phyloP scores from a whole-genome alignment of 2,888 invertebrate genomes.

The Platynereis dumerilii region DNA sequence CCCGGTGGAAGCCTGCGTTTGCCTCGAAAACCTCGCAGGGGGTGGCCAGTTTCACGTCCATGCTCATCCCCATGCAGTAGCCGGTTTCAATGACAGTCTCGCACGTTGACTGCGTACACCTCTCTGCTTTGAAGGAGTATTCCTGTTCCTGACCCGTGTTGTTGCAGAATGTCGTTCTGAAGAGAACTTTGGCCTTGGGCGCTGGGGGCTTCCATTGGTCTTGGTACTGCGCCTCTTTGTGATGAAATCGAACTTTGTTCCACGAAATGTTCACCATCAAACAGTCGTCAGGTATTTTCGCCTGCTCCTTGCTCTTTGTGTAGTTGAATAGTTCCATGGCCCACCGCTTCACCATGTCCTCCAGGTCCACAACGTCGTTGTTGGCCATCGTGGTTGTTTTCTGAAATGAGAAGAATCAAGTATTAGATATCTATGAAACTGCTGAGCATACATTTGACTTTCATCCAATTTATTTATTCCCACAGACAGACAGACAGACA shows the following conservation, averaged over 20 bases:
- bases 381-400: not conserved
- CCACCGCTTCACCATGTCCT: slow-evolving; percentile 61
- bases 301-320: slow-evolving; percentile 54
- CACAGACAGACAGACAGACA: no score
- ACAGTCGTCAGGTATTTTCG: slow-evolving; percentile 37
- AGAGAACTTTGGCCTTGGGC: slow-evolving; percentile 31
- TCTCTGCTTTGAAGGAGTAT: slow-evolving; percentile 42
- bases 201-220: slow-evolving; percentile 44
- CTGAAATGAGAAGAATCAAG: not conserved
- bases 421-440: no score
- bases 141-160: slow-evolving; percentile 42
- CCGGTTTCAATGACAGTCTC: slow-evolving; percentile 43
- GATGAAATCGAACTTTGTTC: slow-evolving; percentile 51
- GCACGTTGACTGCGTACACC: slow-evolving; percentile 51
- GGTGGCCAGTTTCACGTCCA: slow-evolving; percentile 58
- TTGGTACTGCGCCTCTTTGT: slow-evolving; percentile 49
- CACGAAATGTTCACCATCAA: slow-evolving; percentile 53
- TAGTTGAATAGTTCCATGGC: slow-evolving; percentile 59
- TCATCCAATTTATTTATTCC: no score
- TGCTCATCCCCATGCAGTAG: slow-evolving; percentile 53
- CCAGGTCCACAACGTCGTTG: slow-evolving; percentile 52
- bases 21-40: slow-evolving; percentile 63
- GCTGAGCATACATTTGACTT: no score
- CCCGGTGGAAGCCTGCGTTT: slow-evolving; percentile 62
- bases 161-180: slow-evolving; percentile 43